Percentiles rank a stretch among this genome's conserved stretches.
phyloP scores from a whole-genome alignment of 1,140 invertebrate species.

The Scaptomyza graminum region DNA sequence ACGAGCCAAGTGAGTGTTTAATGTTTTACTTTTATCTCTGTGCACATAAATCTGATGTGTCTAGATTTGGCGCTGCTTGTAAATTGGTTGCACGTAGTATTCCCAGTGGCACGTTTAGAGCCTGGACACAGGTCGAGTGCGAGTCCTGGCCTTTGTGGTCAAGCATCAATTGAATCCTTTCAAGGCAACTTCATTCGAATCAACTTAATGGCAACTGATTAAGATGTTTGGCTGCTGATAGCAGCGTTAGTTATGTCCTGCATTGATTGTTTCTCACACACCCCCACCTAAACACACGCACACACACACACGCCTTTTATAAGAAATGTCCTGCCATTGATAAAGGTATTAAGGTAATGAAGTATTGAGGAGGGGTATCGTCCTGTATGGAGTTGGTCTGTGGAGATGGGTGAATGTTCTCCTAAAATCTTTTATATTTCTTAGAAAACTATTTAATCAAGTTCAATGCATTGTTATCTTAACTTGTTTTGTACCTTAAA shows the following conservation, averaged over 20 bases:
- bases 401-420: background rate
- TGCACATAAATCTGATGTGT: slow-evolving; percentile 65
- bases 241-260: slow-evolving; percentile 68
- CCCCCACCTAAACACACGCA: background rate
- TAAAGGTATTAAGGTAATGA: slow-evolving; percentile 33
- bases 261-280: slow-evolving; percentile 68
- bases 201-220: slow-evolving; percentile 72
- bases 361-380: background rate
- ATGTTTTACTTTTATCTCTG: slow-evolving; percentile 48
- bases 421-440: background rate
- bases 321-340: slow-evolving; percentile 18
- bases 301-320: slow-evolving; percentile 1
- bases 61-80: slow-evolving; percentile 66
- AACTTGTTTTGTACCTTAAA: background rate
- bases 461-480: background rate
- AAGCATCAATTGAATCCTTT: slow-evolving; percentile 76
- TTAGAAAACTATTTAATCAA: background rate
- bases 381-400: too few species aligned
- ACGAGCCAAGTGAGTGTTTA: slow-evolving; percentile 81
- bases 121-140: background rate
- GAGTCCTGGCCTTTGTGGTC: slow-evolving; percentile 64
- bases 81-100: slow-evolving; percentile 74
- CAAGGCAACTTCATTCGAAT: slow-evolving; percentile 12
- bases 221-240: slow-evolving; percentile 63
- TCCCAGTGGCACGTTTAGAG: slow-evolving; percentile 65